Base-by-base conservation (phyloP, 1,140 invertebrate genomes). In the Drosophila chauvacae region DNA sequence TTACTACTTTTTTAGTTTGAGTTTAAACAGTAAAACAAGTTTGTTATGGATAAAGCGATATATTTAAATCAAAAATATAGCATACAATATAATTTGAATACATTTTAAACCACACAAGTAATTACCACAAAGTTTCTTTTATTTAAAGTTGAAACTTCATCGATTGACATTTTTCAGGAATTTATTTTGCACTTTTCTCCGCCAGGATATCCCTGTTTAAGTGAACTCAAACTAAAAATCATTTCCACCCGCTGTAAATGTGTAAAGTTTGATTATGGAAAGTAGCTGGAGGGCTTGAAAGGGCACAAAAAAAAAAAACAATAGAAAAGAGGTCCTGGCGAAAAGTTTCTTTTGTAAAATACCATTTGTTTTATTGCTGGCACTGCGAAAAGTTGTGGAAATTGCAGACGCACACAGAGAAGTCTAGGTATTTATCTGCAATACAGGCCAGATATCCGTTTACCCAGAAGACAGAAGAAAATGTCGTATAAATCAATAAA, bases 341-440 rank as follows among this genome's bases (percentile, higher is more conserved):
- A 62, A 86, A 86, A 88, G 66, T 86, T 86, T 88, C 77, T 77
- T 83, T 65, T 76, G 74, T 80, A 73, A 82, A 86, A 88, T 80
- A 77, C 78, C 84, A 88, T 86, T 86, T 88, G 80, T 88, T 86
- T 88, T 86, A 88, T 86, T 83, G 80, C 70, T 68, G 71, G 50
- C 57, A 80, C 71, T 51, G 76, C 75, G 47, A 60, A 81, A 86
- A 87, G 64, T 70, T 88, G 71, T 83, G 55, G 71, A 88, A 86
- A 88, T 88, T 88, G 80, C 76, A 76, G 64, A 41, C 65, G 55
- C 60, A 56, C 63, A 64, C 37, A 48, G 60, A 18, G 3, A 39
- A 35, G 47, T 59, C 2, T 33, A 51, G 28, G 50, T 41, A 55
- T 50, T 45, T 33, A 63, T 33, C 57, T 30, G 41, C 45, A 30